Evolutionary conservation across 2,113 vertebrate species (phyloP).

Genomic region (Puffinus mauretanicus): DNA sequence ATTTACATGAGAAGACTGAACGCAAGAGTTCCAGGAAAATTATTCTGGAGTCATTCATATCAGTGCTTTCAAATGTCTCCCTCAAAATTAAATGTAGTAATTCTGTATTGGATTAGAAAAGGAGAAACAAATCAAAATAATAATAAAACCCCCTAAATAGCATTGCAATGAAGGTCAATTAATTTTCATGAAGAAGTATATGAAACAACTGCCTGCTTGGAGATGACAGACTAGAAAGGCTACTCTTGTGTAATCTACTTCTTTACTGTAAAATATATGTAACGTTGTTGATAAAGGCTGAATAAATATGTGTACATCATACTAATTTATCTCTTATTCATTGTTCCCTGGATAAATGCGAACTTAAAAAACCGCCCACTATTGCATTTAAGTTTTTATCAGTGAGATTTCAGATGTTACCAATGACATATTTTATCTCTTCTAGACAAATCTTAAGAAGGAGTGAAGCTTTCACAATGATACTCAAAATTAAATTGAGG

Average conservation of each 20-base stretch:
- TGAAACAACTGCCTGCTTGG: background rate
- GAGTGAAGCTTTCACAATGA: background rate
- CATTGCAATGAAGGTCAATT: background rate
- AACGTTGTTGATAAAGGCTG: background rate
- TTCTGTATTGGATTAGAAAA: background rate
- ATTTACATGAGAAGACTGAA: background rate
- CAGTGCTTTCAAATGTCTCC: background rate
- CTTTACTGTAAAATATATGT: background rate
- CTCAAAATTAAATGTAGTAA: background rate
- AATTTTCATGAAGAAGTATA: background rate
- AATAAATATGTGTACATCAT: background rate
- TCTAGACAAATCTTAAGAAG: background rate
- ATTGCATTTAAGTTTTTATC: background rate
- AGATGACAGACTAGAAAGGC: background rate
- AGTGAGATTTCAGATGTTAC: background rate
- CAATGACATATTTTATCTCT: background rate
- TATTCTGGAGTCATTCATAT: background rate
- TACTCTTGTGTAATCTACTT: background rate
- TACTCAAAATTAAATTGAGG: background rate
- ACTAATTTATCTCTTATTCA: background rate
- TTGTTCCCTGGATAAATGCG: background rate
- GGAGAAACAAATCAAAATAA: background rate
- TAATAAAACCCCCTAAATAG: background rate
- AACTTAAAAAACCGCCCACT: background rate
- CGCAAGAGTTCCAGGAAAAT: background rate